A percentile compares a stretch with the other conserved stretches of the same genome.
Conservation (phyloP, 2,888 invertebrate species). For the Glaucopsyche alexis region DNA sequence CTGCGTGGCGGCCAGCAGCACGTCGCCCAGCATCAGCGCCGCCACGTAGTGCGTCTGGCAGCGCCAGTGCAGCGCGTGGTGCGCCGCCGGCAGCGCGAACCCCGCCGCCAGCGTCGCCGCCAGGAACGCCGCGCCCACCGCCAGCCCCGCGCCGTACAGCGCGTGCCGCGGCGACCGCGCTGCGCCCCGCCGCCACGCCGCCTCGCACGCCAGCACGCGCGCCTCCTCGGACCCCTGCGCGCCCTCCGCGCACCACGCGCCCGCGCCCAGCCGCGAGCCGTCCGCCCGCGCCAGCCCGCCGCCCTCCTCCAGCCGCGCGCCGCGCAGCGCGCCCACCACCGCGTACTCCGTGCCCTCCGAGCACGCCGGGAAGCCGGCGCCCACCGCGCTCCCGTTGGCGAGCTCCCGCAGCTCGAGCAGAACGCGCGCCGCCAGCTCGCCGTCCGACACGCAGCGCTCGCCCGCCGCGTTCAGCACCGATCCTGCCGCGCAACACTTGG, state of each 20-base stretch:
- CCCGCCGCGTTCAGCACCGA: conserved; percentile 77
- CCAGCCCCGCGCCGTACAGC: conserved; percentile 87
- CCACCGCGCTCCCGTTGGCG: conserved; percentile 60
- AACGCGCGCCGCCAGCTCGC: conserved; percentile 53
- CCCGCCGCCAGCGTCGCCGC: conserved; percentile 89
- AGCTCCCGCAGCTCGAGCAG: conserved; percentile 54
- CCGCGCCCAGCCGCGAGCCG: conserved; percentile 55
- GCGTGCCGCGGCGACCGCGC: conserved; percentile 74
- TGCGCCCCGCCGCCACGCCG: conserved; percentile 58
- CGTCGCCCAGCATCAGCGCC: conserved; percentile 89
- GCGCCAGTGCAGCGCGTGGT: conserved; percentile 93
- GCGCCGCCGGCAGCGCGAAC: conserved; percentile 88
- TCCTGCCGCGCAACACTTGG: conserved; percentile 86
- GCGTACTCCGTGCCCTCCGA: conserved; percentile 71
- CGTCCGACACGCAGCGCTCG: conserved; percentile 67
- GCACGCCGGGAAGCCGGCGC: conserved; percentile 79
- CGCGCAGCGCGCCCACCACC: conserved; percentile 78
- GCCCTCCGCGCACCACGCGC: conserved; percentile 77
- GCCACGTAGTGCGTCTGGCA: conserved; percentile 93
- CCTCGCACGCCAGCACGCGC: conserved; percentile 59
- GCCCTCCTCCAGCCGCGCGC: conserved; percentile 72
- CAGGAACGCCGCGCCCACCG: conserved; percentile 90
- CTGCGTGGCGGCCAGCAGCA: conserved; percentile 88
- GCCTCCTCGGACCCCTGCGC: conserved; percentile 63
- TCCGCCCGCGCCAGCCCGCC: conserved; percentile 74